These are phyloP conservation scores for Julus scanicus DNA, from an alignment of 2,888 invertebrate genomes.

Conservation along the genomic window DNA sequence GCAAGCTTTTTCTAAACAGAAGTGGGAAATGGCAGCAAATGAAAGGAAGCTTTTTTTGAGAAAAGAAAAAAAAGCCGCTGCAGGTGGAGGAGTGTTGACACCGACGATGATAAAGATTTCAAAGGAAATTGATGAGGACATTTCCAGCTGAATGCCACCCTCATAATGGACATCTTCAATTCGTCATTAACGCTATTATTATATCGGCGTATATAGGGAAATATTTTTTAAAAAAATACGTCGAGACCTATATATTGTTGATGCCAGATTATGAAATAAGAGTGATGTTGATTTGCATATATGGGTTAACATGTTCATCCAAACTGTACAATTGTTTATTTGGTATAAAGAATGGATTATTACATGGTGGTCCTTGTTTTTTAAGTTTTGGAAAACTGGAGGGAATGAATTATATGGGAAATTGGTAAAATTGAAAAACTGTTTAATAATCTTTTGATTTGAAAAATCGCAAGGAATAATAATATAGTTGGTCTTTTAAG, in stretches of 20 bases:
- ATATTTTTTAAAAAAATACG: neutral
- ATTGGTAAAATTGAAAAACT: no score
- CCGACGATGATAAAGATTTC: conserved; percentile 52
- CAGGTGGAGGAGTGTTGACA: conserved; percentile 18
- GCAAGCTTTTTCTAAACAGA: conserved; percentile 16
- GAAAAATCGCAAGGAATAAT: no score
- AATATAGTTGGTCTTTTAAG: no score
- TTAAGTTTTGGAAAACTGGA: no score
- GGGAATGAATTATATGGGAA: no score
- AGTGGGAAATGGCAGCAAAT: conserved; percentile 10
- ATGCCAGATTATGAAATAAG: conserved; percentile 8
- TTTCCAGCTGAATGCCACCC: conserved; percentile 33
- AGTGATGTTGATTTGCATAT: neutral
- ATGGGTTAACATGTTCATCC: neutral
- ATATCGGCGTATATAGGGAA: neutral
- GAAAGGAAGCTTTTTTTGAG: neutral
- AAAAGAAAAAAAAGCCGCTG: neutral
- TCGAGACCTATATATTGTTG: neutral
- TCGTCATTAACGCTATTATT: conserved; percentile 45
- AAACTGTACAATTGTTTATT: neutral
- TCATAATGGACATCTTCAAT: conserved; percentile 49
- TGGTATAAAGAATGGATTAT: no score
- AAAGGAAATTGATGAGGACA: conserved; percentile 50
- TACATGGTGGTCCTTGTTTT: no score
- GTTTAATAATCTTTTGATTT: no score